phyloP scores from a whole-genome alignment of 2,797 vertebrate species.

The Borostomias antarcticus region DNA sequence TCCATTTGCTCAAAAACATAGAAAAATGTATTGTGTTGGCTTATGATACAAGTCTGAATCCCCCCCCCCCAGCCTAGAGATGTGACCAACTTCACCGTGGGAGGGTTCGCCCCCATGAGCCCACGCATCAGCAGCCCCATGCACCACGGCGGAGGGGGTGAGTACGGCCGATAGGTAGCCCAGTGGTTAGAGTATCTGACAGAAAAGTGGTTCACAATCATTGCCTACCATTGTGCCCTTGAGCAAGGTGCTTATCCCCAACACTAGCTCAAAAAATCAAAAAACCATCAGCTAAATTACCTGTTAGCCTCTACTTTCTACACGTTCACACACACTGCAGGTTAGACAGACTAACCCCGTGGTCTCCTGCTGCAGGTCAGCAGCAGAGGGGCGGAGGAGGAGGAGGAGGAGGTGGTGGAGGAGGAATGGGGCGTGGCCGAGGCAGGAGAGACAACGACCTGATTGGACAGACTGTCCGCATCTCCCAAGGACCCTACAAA shows the following conservation, averaged over 20 bases:
- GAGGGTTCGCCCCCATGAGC: slow-evolving; percentile 92
- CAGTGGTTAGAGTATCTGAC: too few species aligned
- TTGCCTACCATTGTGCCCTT: too few species aligned
- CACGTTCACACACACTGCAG: too few species aligned
- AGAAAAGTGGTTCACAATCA: too few species aligned
- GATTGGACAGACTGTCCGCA: slow-evolving; percentile 93
- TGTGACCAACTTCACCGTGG: slow-evolving; percentile 91
- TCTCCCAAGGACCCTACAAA: slow-evolving; percentile 96
- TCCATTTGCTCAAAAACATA: too few species aligned
- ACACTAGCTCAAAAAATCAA: too few species aligned
- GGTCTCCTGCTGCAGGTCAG: slow-evolving; percentile 42
- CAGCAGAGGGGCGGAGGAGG: slow-evolving; percentile 77
- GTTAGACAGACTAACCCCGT: too few species aligned
- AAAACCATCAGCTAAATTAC: too few species aligned
- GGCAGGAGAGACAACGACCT: slow-evolving; percentile 93
- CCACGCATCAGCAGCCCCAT: slow-evolving; percentile 94
- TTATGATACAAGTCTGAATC: background rate
- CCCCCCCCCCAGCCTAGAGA: slow-evolving; percentile 82
- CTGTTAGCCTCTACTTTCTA: too few species aligned
- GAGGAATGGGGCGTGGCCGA: slow-evolving; percentile 85
- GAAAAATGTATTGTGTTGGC: background rate
- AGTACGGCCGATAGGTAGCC: slow-evolving; percentile 23
- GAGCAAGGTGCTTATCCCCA: too few species aligned
- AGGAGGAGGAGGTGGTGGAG: slow-evolving; percentile 62
- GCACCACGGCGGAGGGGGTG: slow-evolving; percentile 83